These are phyloP conservation scores for Caradrina kadenii DNA, from an alignment of 2,888 invertebrate genomes.

Conservation along the genomic window DNA sequence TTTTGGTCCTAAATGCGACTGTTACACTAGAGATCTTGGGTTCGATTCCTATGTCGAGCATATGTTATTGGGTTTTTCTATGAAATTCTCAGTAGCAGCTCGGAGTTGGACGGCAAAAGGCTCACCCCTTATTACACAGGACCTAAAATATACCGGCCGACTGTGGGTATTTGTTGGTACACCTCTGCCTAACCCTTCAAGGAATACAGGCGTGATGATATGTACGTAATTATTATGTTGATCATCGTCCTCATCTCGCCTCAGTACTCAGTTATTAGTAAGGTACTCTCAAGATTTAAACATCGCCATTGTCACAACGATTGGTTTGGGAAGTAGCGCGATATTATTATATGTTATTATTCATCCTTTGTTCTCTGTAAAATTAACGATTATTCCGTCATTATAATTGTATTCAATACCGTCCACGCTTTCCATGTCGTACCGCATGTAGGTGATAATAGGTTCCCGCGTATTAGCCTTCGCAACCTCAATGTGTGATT, in stretches of 20 bases:
- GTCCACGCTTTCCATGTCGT: slow-evolving; percentile 55
- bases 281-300: slow-evolving; percentile 20
- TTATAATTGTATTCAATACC: slow-evolving; percentile 68
- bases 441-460: slow-evolving; percentile 25
- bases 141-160: no score
- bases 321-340: slow-evolving; percentile 25
- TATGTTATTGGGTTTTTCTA: no score
- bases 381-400: slow-evolving; percentile 64
- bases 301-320: slow-evolving; percentile 24
- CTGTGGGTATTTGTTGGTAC: no score
- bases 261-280: slow-evolving; percentile 6
- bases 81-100: no score
- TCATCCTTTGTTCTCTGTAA: slow-evolving; percentile 66
- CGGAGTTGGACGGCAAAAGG: no score
- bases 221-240: no score
- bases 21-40: no score
- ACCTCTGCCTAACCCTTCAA: no score
- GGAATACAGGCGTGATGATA: no score
- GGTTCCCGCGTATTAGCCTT: slow-evolving; percentile 22
- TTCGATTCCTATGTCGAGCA: no score
- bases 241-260: not conserved
- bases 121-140: no score
- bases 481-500: slow-evolving; percentile 5
- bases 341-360: slow-evolving; percentile 49
- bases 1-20: no score